phyloP scores from a whole-genome alignment of 1,140 invertebrate species.

The Coptotermes formosanus region DNA sequence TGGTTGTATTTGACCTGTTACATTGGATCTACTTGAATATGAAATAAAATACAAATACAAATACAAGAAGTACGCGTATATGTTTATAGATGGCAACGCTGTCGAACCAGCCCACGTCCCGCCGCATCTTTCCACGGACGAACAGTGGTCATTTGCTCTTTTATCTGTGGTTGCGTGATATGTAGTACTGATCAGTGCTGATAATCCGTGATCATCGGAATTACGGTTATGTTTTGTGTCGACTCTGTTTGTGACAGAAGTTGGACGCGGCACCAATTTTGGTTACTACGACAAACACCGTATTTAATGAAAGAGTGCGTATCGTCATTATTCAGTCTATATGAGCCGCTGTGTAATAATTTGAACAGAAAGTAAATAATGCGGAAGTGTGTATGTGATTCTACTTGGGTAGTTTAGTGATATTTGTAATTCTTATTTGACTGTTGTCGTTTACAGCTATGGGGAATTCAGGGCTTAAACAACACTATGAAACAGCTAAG shows the following conservation, averaged over 20 bases:
- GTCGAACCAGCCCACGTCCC: no score
- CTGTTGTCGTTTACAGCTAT: constrained; percentile 50
- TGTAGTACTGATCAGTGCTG: no score
- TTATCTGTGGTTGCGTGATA: no score
- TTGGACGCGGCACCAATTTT: not conserved
- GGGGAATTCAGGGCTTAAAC: constrained; percentile 85
- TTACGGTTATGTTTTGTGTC: no score
- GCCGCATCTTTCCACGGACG: no score
- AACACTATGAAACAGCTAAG: constrained; percentile 87
- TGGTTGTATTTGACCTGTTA: no score
- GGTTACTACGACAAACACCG: not conserved
- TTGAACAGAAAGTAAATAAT: not conserved
- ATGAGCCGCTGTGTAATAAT: not conserved
- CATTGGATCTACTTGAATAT: no score
- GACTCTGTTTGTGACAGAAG: not conserved
- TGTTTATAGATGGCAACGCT: no score
- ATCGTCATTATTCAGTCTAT: not conserved
- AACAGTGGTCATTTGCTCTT: no score
- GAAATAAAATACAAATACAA: no score
- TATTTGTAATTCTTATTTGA: not conserved
- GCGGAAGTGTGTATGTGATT: not conserved
- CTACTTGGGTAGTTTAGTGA: not conserved
- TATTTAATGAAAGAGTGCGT: not conserved
- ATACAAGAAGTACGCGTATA: no score
- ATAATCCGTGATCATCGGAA: no score